Evolutionary conservation across 2,888 invertebrate genomes (phyloP), one percentile per base, ranked within the genome.

Genomic region (Strigamia transsilvanica): DNA sequence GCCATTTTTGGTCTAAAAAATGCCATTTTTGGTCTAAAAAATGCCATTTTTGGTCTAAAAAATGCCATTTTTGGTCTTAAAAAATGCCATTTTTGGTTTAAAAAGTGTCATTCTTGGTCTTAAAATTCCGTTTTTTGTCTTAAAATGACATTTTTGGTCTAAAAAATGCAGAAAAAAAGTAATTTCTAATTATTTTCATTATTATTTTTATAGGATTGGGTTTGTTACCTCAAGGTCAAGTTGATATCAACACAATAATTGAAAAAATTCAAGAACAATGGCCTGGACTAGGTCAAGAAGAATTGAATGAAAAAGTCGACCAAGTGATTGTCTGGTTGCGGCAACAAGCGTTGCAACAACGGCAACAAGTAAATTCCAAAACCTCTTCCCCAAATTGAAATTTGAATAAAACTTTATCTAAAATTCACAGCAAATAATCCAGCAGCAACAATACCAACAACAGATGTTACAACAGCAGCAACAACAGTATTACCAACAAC

Each of bases 251-350:
- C 18, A 81, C 81, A 1, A 81, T 81, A 13, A 81, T 81, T 18
- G 81, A 81, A 27, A 81, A 81, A 23, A 81, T 81, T 32, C 81
- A 81, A 61, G 81, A 81, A 66, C 81, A 81, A 34, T 81, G 81
- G 81, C 81, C 81, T 7, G 81, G 81, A n/a, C 21, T 81, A 34
- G 61, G 15, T 38, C 81, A 81, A 34, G 81, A 81, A 18, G 73
- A 81, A 38, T 15, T 81, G 34, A 81, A 81, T 38, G 66, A 66
- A n/a, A 81, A 81, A 81, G 81, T 81, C 18, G 42, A 42, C 18
- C 66, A 81, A 34, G 81, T 81, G n/a, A 66, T 81, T 12, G 66
- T 61, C 9, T 81, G 81, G 81, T 38, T 81, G 21, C 61, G 81
- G 21, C 81, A 81, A 34, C 81, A 81, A 42, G 61, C 51, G 21